Evolutionary conservation across 2,113 vertebrate genomes (phyloP).

Genomic region (Epinephelus fuscoguttatus): DNA sequence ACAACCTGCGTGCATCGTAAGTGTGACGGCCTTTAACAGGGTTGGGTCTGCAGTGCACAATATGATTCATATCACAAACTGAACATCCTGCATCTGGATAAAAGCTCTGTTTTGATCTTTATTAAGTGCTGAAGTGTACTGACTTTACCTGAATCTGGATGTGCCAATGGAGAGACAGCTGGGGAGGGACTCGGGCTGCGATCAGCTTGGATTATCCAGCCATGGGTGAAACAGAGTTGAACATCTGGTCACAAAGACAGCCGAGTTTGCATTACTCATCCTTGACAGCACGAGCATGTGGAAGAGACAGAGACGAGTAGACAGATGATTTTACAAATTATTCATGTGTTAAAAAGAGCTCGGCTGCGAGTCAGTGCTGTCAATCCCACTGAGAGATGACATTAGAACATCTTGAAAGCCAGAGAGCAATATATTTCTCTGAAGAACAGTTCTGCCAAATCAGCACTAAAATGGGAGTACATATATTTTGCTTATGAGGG

Average conservation of each 20-base stretch:
- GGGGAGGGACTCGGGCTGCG: slow-evolving; percentile 7
- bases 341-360: background rate
- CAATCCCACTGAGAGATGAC: slow-evolving; percentile 14
- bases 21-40: too few relatives aligned
- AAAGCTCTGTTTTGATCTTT: background rate
- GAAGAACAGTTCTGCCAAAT: background rate
- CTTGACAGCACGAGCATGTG: slow-evolving; percentile 32
- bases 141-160: slow-evolving; percentile 11
- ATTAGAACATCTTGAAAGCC: slow-evolving; percentile 5
- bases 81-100: background rate
- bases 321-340: slow-evolving; percentile 11
- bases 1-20: background rate
- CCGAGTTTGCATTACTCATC: slow-evolving; percentile 68
- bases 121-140: background rate
- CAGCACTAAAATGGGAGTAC: background rate
- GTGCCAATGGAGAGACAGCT: slow-evolving; percentile 14
- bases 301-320: slow-evolving; percentile 6
- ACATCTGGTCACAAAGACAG: slow-evolving; percentile 72
- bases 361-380: background rate
- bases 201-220: slow-evolving; percentile 61
- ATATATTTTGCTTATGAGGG: background rate
- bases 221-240: slow-evolving; percentile 67
- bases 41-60: background rate
- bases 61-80: slow-evolving; percentile 6
- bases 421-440: background rate